phyloP scores from a whole-genome alignment of 2,797 vertebrate genomes.

The Eupleurogrammus muticus region DNA sequence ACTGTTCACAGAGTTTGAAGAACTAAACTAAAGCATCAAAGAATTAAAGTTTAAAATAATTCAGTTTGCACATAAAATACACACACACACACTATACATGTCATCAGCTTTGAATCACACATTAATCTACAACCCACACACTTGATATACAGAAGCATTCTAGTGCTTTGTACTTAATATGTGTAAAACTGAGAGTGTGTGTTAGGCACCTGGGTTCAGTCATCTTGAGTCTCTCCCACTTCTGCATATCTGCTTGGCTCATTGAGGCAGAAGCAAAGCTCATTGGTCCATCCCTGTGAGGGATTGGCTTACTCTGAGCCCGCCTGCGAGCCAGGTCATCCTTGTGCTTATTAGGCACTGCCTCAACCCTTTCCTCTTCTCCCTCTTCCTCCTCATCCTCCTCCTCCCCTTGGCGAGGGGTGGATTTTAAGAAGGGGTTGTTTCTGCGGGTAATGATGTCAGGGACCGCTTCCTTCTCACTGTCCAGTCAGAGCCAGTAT shows the following conservation, averaged over 20 bases:
- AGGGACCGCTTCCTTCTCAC: constrained; percentile 71
- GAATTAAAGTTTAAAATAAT: too few species aligned
- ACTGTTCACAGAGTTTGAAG: too few species aligned
- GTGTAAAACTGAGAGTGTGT: constrained; percentile 57
- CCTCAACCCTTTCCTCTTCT: constrained; percentile 55
- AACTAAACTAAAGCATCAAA: too few species aligned
- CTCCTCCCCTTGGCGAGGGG: constrained; percentile 44
- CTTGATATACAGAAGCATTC: constrained; percentile 35
- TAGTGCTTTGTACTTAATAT: constrained; percentile 24
- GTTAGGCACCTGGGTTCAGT: constrained; percentile 89
- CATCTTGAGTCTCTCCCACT: constrained; percentile 93
- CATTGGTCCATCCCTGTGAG: constrained; percentile 75
- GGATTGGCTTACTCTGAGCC: constrained; percentile 74
- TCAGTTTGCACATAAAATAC: background rate
- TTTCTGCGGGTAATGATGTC: constrained; percentile 80
- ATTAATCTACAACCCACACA: constrained; percentile 22
- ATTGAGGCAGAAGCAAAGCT: constrained; percentile 85
- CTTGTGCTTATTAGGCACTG: constrained; percentile 82
- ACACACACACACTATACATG: constrained; percentile 15
- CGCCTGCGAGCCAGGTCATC: constrained; percentile 88
- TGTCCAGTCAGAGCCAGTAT: constrained; percentile 62
- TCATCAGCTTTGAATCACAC: constrained; percentile 2
- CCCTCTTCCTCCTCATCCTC: constrained; percentile 63
- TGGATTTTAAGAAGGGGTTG: constrained; percentile 75
- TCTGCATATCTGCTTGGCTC: constrained; percentile 91